Evolutionary conservation across 2,113 vertebrate species (phyloP).

Genomic region (Antechinus stuartii): DNA sequence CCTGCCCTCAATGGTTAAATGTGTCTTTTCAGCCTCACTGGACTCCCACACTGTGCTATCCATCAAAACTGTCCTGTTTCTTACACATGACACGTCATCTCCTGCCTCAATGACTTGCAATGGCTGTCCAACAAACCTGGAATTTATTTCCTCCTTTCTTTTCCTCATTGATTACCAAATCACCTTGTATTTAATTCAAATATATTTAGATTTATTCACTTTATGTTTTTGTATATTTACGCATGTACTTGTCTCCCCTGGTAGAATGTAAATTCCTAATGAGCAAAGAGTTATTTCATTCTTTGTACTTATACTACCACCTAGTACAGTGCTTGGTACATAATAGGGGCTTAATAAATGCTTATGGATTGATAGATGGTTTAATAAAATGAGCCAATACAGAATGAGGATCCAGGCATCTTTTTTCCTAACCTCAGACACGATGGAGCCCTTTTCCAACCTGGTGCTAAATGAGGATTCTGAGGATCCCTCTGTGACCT

Average conservation of each 20-base stretch:
- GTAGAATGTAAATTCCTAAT: not conserved
- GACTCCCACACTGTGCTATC: not conserved
- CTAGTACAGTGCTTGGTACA: not conserved
- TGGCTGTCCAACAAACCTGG: not conserved
- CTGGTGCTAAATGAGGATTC: slow-evolving; percentile 88
- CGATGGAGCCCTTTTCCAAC: slow-evolving; percentile 87
- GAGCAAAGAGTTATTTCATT: not conserved
- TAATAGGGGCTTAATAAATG: not conserved
- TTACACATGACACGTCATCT: not conserved
- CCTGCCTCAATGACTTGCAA: not conserved
- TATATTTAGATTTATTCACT: not conserved
- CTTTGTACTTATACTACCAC: not conserved
- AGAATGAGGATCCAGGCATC: not conserved
- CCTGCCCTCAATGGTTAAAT: not conserved
- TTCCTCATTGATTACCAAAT: not conserved
- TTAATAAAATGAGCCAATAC: not conserved
- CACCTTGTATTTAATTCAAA: not conserved
- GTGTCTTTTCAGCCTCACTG: not conserved
- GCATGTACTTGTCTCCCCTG: not conserved
- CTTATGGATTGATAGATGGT: not conserved
- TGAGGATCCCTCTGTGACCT: slow-evolving; percentile 75
- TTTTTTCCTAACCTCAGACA: slow-evolving; percentile 78
- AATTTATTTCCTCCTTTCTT: not conserved
- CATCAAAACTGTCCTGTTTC: not conserved
- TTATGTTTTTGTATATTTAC: not conserved